phyloP scores from a whole-genome alignment of 2,113 vertebrate species.

The Nymphicus hollandicus region DNA sequence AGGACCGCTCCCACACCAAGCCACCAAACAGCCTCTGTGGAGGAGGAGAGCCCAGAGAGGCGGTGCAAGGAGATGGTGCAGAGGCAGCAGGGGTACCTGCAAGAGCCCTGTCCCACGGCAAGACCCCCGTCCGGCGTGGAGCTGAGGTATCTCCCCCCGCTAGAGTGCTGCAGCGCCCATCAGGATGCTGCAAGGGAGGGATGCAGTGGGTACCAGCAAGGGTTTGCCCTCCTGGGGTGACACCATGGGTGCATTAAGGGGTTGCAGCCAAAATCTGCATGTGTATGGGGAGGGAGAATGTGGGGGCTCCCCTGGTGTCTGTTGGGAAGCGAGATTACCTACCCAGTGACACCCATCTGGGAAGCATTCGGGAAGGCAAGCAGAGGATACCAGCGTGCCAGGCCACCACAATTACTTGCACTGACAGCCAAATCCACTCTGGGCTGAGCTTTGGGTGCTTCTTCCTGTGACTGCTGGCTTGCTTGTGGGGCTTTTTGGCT shows the following conservation, averaged over 20 bases:
- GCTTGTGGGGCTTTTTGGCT: not conserved
- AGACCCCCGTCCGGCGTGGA: not conserved
- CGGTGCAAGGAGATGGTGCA: not conserved
- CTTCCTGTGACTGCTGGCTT: not conserved
- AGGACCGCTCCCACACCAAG: not conserved
- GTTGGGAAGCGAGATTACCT: not conserved
- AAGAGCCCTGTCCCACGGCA: not conserved
- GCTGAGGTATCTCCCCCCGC: not conserved
- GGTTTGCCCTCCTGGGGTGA: not conserved
- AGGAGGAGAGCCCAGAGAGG: not conserved
- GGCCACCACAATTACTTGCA: not conserved
- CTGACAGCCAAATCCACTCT: not conserved
- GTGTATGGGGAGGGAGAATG: rapidly evolving
- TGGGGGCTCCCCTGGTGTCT: not conserved
- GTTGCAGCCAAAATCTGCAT: rapidly evolving
- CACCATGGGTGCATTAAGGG: not conserved
- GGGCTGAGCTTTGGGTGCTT: not conserved
- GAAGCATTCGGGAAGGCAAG: not conserved
- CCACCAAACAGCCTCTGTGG: not conserved
- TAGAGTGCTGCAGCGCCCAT: not conserved
- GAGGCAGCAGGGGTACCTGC: not conserved
- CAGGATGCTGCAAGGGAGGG: not conserved
- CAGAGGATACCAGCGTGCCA: not conserved
- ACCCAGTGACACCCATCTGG: rapidly evolving
- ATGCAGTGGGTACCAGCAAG: not conserved